Base-by-base conservation (phyloP, 2,113 vertebrate species). In the Salminus brasiliensis region DNA sequence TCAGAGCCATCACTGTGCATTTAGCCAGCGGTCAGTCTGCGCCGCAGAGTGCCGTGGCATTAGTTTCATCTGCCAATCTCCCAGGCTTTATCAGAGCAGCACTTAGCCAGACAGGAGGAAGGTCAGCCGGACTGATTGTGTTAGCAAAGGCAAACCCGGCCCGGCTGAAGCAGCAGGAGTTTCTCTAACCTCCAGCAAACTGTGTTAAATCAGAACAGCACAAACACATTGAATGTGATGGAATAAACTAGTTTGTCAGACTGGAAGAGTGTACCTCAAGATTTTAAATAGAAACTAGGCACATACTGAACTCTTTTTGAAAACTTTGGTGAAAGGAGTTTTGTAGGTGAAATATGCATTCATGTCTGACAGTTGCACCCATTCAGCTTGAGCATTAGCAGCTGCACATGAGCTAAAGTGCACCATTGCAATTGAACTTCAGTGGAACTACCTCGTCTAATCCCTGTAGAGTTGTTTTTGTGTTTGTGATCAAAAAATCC, bases 61-160 rank as follows among this genome's bases (percentile, higher is more conserved):
- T 90, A 87, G 87, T 87, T 89, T 88, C 89, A 87, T 86, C 85
- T 89, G 87, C 83, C 68, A 29, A 77, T 63, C 81, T 52, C 86
- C 85, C 89, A 86, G 65, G 83, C 84, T 90, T 91, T 91, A 91
- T 92, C 90, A 83, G 84, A 86, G 83, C 81, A 76, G 84, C 87
- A 90, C 86, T 83, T 85, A 89, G 80, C 57, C 41, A 76, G 83
- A 80, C 55, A 11, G 81, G 80, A 88, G 88, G 90, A 92, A 92
- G 92, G 92, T 92, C 89, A 78, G 81, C 76, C 30, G 81, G 32
- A 65, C 81, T 78, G 82, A 84, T 84, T 81, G 70, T 69, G 65
- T 84, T 81, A 78, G 82, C 70, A 81, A 79, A 81, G 78, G 78
- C 63, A 70, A 80, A 77, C 74, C 75, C 72, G 70, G 62, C 53